These are phyloP conservation scores for Gnathonemus echidnorhynchus DNA, from an alignment of 2,113 vertebrate genomes.

Conservation along the genomic window DNA sequence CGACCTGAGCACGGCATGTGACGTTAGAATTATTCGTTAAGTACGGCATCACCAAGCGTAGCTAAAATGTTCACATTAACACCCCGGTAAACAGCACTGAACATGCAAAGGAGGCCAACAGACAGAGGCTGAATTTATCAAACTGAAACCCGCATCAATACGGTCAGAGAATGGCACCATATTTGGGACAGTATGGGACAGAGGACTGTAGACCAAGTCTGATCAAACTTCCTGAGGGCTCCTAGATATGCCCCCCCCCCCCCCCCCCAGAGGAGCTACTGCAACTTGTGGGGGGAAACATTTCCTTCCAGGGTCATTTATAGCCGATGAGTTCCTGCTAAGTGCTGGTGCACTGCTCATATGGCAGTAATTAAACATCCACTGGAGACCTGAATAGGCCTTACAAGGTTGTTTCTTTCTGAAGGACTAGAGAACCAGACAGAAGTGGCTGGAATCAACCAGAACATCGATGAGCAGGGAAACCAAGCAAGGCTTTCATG, in stretches of 20 bases:
- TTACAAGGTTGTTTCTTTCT: background rate
- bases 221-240: background rate
- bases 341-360: background rate
- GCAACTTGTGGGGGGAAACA: background rate
- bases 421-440: background rate
- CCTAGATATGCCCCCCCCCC: background rate
- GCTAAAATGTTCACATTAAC: background rate
- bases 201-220: background rate
- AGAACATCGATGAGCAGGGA: background rate
- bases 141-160: background rate
- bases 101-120: background rate
- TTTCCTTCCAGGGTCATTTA: background rate
- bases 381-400: background rate
- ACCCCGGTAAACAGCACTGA: background rate
- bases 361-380: background rate
- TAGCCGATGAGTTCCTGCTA: background rate
- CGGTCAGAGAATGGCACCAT: background rate
- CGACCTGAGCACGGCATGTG: conserved; percentile 60
- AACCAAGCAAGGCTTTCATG: background rate
- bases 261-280: background rate
- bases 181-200: background rate
- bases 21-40: background rate
- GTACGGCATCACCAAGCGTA: background rate
- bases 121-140: background rate
- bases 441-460: background rate